Base-by-base conservation (phyloP, 2,797 vertebrate species). In the Hoplostethus atlanticus region DNA sequence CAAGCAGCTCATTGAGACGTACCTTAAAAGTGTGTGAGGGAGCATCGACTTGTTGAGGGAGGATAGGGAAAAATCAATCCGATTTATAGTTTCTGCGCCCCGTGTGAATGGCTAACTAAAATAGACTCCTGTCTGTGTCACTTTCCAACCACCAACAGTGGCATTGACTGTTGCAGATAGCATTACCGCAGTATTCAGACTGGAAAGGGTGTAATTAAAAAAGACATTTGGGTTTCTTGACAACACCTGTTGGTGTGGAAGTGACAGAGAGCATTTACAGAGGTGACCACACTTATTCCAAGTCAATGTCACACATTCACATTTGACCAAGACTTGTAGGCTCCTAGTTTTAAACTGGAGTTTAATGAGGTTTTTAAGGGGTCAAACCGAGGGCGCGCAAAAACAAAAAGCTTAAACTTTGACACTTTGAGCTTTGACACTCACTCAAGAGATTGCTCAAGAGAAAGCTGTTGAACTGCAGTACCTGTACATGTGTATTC, bases 31-130 rank as follows among this genome's bases (percentile, higher is more conserved):
- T 71, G 61, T 70, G 30, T 25, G 61, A 69, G 70, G 54, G 48
- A 48, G 60, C 36, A 42, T 71, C 5, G 15, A 55, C 87, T 80
- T 71, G 80, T 82, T 90, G 84, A 73, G 67, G 68, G 71, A 59
- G 56, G 55, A 69, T 84, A 77, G 75, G 80, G 70, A 78, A 83
- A 84, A 86, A 81, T 88, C 68, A 36, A 71, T 84, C 77, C 78
- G 69, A 89, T 95, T 93, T 94, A 93, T 94, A 92, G 90, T 79
- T 83, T 83, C 82, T 76, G 76, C 68, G 75, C 53, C 77, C 73
- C 83, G 82, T 76, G 83, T 80, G 78, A 89, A 86, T 63, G 54
- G 77, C 79, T 84, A 66, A 87, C 91, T 72, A 86, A 94, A 94
- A 94, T 93, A 94, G 89, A 81, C 73, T 68, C 53, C 25, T 71